phyloP scores from a whole-genome alignment of 2,888 invertebrate species.

The Ectemnius continuus region DNA sequence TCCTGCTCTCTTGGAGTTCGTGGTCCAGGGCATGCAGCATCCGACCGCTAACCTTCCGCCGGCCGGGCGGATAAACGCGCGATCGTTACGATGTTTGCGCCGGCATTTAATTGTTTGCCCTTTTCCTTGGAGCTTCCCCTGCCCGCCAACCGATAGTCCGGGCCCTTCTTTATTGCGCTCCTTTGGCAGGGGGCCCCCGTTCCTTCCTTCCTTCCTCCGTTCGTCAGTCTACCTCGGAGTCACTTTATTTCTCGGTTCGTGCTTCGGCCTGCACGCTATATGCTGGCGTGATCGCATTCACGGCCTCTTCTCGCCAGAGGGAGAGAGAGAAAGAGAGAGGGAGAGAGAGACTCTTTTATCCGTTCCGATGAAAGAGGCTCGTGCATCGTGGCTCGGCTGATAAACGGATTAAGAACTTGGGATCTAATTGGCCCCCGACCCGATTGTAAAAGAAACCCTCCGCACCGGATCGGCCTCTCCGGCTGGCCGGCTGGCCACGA shows the following conservation, averaged over 20 bases:
- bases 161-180: constrained; percentile 3
- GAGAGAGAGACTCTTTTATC: constrained; percentile 42
- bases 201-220: background rate
- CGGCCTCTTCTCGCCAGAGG: background rate
- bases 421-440: constrained; percentile 58
- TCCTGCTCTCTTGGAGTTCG: background rate
- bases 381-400: constrained; percentile 53
- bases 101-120: constrained; percentile 38
- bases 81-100: constrained; percentile 39
- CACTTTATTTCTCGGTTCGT: background rate
- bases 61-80: constrained; percentile 29
- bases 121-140: constrained; percentile 9
- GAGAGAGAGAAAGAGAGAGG: background rate
- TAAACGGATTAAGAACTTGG: constrained; percentile 64
- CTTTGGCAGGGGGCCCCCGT: background rate
- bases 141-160: constrained; percentile 17
- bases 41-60: constrained; percentile 32
- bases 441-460: constrained; percentile 61
- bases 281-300: constrained; percentile 36
- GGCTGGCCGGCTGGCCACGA: constrained; percentile 48
- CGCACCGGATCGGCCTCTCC: constrained; percentile 10
- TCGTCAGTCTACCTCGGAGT: constrained; percentile 1
- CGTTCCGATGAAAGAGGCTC: constrained; percentile 47
- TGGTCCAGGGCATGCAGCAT: constrained; percentile 35
- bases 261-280: background rate